phyloP scores from a whole-genome alignment of 2,113 vertebrate genomes.

The Rhizomys pruinosus region DNA sequence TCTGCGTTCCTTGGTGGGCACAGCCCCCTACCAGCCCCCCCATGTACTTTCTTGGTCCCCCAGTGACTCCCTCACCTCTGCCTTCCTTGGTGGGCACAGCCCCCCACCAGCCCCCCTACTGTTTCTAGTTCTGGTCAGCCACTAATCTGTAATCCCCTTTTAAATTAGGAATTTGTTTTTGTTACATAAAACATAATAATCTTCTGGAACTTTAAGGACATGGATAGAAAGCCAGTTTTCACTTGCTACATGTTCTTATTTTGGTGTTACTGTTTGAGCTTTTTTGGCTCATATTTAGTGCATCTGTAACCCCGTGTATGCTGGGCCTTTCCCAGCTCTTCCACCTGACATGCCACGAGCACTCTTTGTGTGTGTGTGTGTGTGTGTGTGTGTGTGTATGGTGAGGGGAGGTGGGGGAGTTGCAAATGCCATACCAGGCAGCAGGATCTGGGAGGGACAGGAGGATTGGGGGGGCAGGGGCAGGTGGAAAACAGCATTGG shows the following conservation, averaged over 20 bases:
- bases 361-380: too few relatives aligned
- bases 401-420: too few relatives aligned
- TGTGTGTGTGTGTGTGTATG: too few relatives aligned
- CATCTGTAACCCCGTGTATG: not conserved
- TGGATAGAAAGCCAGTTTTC: not conserved
- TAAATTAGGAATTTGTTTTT: not conserved
- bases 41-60: too few relatives aligned
- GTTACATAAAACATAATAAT: not conserved
- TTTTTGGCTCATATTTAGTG: not conserved
- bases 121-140: not conserved
- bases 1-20: not conserved
- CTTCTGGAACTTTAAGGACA: not conserved
- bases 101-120: fast-evolving
- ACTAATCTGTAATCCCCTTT: not conserved
- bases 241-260: fast-evolving
- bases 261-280: fast-evolving
- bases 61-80: not conserved
- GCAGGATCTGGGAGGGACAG: not conserved
- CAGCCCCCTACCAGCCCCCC: fast-evolving
- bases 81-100: not conserved
- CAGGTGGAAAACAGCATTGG: not conserved
- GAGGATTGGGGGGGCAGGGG: not conserved
- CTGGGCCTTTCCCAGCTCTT: not conserved
- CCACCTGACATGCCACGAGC: fast-evolving
- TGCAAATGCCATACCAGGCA: not conserved